phyloP scores from a whole-genome alignment of 2,797 vertebrate genomes.

The Bufotes viridis region DNA sequence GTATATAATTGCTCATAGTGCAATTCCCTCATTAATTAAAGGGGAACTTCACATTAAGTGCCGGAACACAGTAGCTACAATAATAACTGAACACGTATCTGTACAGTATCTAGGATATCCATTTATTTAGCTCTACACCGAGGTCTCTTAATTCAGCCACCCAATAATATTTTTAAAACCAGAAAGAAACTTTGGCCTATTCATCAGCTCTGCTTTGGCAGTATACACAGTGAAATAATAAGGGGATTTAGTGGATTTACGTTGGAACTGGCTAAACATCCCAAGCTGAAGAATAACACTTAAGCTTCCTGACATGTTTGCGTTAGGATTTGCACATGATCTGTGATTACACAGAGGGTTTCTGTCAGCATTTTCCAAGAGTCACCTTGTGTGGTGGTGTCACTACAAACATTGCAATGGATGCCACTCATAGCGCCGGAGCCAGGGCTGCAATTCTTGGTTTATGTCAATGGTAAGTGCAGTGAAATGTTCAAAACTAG shows the following conservation, averaged over 20 bases:
- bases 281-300: constrained; percentile 52
- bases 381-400: constrained; percentile 55
- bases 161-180: constrained; percentile 31
- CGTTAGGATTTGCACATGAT: constrained; percentile 56
- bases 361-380: constrained; percentile 48
- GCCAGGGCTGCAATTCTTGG: neutral
- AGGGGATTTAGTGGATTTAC: constrained; percentile 52
- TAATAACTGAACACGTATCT: neutral
- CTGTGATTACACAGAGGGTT: constrained; percentile 55
- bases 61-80: neutral
- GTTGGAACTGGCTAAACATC: constrained; percentile 56
- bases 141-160: constrained; percentile 18
- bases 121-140: neutral
- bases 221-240: constrained; percentile 58
- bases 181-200: constrained; percentile 36
- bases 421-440: constrained; percentile 3
- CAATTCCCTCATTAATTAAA: neutral
- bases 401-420: neutral
- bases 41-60: neutral
- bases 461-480: neutral
- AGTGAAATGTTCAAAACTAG: no score
- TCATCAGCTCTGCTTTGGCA: constrained; percentile 39
- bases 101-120: no score
- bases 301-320: constrained; percentile 59
- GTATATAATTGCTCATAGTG: neutral